Base-by-base conservation (phyloP, 2,113 vertebrate species). In the Tetrao urogallus region DNA sequence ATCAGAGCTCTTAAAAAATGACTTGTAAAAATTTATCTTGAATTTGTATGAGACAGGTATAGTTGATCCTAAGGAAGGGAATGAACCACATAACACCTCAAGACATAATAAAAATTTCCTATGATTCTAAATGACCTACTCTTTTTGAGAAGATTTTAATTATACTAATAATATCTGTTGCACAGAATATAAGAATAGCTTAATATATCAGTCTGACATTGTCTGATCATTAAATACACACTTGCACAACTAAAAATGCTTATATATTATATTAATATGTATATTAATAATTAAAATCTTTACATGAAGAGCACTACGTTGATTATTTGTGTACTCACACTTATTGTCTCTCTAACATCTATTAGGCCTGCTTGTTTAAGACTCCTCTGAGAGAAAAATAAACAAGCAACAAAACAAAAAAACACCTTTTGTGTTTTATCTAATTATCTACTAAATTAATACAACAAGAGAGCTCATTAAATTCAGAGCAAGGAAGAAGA, bases 391-490 rank as follows among this genome's bases (percentile, higher is more conserved):
- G 17, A 92, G 83, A 40, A 63, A 36, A 34, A 61, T 8, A 61
- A 60, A 34, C 12, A 36, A 63, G 36, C 36, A 63, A 64, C 17
- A 19, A 32, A 58, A 58, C 56, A 94, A 94, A 97, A 94, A 84
- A 20, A 12, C 56, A 58, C 30, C 65, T 85, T 93, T 85, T 88
- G 95, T 97, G 83, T 97, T 97, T 97, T 97, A 95, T 95, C 97
- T 97, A 97, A 98, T 97, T 98, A 96, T 97, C 94, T 94, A 95
- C 97, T 97, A 97, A 97, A 97, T 95, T 97, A 97, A 97, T 97
- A 97, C 95, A 97, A 97, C 97, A 98, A 97, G 96, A 79, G 87
- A 98, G 87, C 90, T 97, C 96, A 97, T 98, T 98, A 98, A 98
- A 98, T 96, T 94, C 94, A 97, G 97, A 97, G 91, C 27, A 86